Base-by-base conservation (phyloP, 2,888 invertebrate species). In the Timema cristinae region DNA sequence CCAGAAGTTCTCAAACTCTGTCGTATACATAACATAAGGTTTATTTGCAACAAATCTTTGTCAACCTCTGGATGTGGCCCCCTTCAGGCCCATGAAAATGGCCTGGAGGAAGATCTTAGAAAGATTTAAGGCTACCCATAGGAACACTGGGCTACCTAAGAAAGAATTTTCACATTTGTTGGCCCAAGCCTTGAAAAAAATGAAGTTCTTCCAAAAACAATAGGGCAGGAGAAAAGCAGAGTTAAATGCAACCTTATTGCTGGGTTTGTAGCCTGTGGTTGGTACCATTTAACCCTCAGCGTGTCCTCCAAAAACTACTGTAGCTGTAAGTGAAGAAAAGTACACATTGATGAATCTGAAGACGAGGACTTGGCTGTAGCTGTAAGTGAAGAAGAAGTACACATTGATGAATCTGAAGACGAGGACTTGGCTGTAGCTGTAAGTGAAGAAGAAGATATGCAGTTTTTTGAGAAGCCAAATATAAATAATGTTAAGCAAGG, bases 11-110 rank as follows among this genome's bases (percentile, higher is more conserved):
- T 80, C 13, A 32, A 75, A 51, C 32, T 72, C 11, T 81, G 80
- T 73, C 70, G 77, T 63, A 72, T 76, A 50, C 74, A 79, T 72
- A 74, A 79, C 71, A 78, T 81, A 15, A 72, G 67, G 13, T 80
- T 80, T 74, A 73, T 79, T 6, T 78, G 15, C 63, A 8, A 63
- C 63, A 63, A 15, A 63, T 63, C 63, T 63, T 6, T 63, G 63
- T 16, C 63, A 63, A 32, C 63, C 63, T 7, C 32, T 63, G 6
- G 63, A 63, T 63, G 63, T 63, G 63, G 16, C 63, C 32, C 16
- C 16, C 63, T 63, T 63, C 63, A 15, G 63, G 16, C 7, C 63
- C 16, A 32, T 63, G 32, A 63, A n/a, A 63, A 32, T 63, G 32
- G 63, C 63, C 1, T 63, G 63, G 63, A 63, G 63, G 48, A 48